These are phyloP conservation scores for Agrotis clavis DNA, from an alignment of 2,888 invertebrate genomes.

Conservation along the genomic window DNA sequence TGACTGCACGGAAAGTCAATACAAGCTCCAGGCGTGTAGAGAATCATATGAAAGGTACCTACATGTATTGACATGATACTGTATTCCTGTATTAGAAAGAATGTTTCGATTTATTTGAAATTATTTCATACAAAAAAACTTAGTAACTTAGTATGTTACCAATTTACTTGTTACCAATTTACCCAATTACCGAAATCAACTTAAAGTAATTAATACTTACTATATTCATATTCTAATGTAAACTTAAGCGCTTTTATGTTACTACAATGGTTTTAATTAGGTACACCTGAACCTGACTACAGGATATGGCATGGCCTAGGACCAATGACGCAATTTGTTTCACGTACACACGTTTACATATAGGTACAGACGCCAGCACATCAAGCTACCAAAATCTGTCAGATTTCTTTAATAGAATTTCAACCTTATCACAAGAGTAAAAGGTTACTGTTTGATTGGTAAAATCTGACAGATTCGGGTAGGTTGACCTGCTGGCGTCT, in stretches of 20 bases:
- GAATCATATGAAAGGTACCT: too few species aligned
- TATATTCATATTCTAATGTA: constrained; percentile 9
- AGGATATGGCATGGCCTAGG: too few species aligned
- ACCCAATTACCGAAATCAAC: constrained; percentile 19
- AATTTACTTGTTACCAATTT: too few species aligned
- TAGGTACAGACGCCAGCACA: too few species aligned
- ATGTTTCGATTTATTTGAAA: constrained; percentile 9
- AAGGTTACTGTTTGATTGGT: too few species aligned
- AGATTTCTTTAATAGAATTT: too few species aligned
- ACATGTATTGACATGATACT: neutral
- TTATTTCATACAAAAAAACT: constrained; percentile 1
- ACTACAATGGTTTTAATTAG: neutral
- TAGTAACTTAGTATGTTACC: neutral
- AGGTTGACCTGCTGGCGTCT: too few species aligned
- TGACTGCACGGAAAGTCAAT: neutral
- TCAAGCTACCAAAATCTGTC: too few species aligned
- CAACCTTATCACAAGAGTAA: too few species aligned
- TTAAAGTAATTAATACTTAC: constrained; percentile 19
- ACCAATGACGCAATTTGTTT: neutral
- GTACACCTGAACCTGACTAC: too few species aligned
- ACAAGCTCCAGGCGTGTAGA: neutral
- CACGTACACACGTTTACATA: too few species aligned
- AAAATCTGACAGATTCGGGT: too few species aligned
- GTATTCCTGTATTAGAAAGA: constrained; percentile 15
- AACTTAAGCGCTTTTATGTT: neutral